A percentile compares a stretch with the other conserved stretches of the same genome.
Conservation (phyloP, 1,140 invertebrate species). For the Drosophila nebulosa region DNA sequence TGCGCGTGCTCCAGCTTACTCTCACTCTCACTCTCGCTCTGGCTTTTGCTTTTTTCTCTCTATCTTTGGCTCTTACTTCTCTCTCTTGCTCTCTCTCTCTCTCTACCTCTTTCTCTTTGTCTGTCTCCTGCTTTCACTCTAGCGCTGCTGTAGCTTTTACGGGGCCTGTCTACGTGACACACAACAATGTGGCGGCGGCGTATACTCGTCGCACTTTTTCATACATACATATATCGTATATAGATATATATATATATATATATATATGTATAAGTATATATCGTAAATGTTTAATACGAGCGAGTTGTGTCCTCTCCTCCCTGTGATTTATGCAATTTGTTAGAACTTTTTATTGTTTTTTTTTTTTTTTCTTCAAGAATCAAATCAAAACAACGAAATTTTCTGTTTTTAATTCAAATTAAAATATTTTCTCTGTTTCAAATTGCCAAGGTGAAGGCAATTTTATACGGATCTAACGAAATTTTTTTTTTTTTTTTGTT, state of each 20-base stretch:
- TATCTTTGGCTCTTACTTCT: too few relatives aligned
- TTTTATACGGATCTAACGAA: neutral
- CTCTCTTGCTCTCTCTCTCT: neutral
- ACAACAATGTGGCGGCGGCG: neutral
- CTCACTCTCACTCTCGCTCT: neutral
- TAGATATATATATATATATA: neutral
- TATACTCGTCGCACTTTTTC: neutral
- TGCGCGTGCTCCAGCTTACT: neutral
- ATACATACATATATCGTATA: neutral
- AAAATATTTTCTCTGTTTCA: constrained; percentile 33
- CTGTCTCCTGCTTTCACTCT: neutral
- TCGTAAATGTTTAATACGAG: constrained; percentile 10
- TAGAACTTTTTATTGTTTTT: constrained; percentile 21
- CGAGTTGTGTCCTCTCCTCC: constrained; percentile 28
- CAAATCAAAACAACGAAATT: neutral
- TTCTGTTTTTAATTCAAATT: neutral
- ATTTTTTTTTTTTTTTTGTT: neutral
- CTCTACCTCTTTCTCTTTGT: neutral
- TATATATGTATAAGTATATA: neutral
- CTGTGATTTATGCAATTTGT: constrained; percentile 49
- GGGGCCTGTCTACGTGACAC: constrained; percentile 6
- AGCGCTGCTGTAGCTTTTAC: neutral
- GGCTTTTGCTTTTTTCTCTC: neutral
- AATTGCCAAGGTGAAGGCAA: constrained; percentile 49
- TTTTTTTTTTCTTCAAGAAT: constrained; percentile 4